Percentiles rank a stretch among this genome's conserved stretches.
phyloP scores from a whole-genome alignment of 2,113 vertebrate genomes.

The Colossoma macropomum region DNA sequence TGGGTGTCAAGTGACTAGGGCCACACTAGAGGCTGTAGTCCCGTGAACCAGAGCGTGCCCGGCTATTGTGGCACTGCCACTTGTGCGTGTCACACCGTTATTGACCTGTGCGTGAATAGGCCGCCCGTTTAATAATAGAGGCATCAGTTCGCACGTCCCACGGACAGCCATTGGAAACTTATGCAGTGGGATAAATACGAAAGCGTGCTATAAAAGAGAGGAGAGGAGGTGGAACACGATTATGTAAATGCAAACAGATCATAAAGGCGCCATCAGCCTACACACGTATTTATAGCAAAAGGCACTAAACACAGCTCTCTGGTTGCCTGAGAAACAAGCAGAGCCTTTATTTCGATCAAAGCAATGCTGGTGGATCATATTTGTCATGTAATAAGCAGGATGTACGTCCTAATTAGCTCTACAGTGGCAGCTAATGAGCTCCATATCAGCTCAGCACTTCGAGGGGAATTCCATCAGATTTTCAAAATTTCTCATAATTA shows the following conservation, averaged over 20 bases:
- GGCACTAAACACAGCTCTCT: not conserved
- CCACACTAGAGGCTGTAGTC: slow-evolving; percentile 21
- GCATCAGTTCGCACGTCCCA: not conserved
- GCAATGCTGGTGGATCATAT: not conserved
- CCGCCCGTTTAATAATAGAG: not conserved
- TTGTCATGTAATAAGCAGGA: not conserved
- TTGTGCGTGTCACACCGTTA: not conserved
- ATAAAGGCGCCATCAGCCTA: slow-evolving; percentile 35
- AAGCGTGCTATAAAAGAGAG: not conserved
- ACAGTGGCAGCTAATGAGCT: not conserved
- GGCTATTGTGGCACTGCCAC: not conserved
- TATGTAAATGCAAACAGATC: slow-evolving; percentile 41
- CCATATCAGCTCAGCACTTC: not conserved
- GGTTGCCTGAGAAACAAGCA: slow-evolving; percentile 56
- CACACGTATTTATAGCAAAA: slow-evolving; percentile 51
- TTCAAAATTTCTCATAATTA: too few species aligned
- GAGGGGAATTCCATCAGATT: not conserved
- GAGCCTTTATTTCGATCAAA: slow-evolving; percentile 8
- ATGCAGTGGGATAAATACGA: not conserved
- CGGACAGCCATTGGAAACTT: slow-evolving; percentile 3
- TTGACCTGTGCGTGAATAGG: not conserved
- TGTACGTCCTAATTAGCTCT: slow-evolving; percentile 7
- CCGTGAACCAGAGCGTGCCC: not conserved
- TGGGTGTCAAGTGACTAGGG: slow-evolving; percentile 26
- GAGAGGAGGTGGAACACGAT: slow-evolving; percentile 19